These are phyloP conservation scores for Periphyllus acericola DNA, from an alignment of 2,888 invertebrate species.

Conservation along the genomic window DNA sequence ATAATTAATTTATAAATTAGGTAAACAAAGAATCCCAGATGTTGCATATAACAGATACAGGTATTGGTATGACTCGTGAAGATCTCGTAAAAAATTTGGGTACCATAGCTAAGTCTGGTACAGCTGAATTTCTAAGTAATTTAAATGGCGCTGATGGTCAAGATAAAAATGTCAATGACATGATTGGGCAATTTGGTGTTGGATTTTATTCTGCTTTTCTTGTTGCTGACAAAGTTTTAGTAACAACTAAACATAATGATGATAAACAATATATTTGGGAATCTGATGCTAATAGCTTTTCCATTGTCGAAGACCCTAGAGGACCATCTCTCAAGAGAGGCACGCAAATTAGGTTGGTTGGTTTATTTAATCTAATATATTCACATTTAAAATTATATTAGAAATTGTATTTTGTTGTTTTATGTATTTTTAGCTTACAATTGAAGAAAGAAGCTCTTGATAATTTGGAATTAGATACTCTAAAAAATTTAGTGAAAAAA, in stretches of 20 bases:
- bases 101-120: slow-evolving; percentile 97
- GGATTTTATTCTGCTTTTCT: slow-evolving; percentile 99
- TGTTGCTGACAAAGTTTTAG: slow-evolving; percentile 95
- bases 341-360: slow-evolving; percentile 79
- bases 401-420: slow-evolving; percentile 4
- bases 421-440: slow-evolving; percentile 75
- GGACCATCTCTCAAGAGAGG: slow-evolving; percentile 92
- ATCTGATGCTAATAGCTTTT: slow-evolving; percentile 91
- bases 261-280: slow-evolving; percentile 98
- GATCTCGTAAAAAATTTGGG: slow-evolving; percentile 96
- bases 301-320: slow-evolving; percentile 91
- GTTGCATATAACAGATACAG: slow-evolving; percentile 94
- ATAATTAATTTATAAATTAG: slow-evolving; percentile 65
- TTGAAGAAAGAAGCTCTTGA: slow-evolving; percentile 97
- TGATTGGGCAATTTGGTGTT: slow-evolving; percentile 99
- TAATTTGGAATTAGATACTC: slow-evolving; percentile 91
- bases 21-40: slow-evolving; percentile 92
- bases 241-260: slow-evolving; percentile 93
- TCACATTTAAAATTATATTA: background rate
- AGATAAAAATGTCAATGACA: slow-evolving; percentile 87
- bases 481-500: slow-evolving; percentile 91
- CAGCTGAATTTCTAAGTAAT: slow-evolving; percentile 93
- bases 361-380: background rate
- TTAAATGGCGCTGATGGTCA: slow-evolving; percentile 76
- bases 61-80: slow-evolving; percentile 95